A percentile compares a stretch with the other conserved stretches of the same genome.
Evolutionary conservation across 1,140 invertebrate species (phyloP).

Genomic region (Orius insidiosus): DNA sequence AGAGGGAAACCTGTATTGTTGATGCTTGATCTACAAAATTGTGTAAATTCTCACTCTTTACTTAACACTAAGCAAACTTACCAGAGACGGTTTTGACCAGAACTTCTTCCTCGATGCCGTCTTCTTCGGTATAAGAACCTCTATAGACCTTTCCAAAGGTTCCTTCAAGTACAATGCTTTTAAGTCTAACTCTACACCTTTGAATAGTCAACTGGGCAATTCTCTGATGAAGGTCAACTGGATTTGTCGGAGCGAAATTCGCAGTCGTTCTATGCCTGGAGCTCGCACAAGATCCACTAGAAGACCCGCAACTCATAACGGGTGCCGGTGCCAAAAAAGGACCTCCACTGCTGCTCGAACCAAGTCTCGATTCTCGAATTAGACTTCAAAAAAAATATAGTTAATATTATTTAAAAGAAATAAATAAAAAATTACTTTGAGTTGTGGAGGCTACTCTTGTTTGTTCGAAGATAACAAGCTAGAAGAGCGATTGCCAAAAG

Average conservation of each 20-base stretch:
- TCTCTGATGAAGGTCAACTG: constrained; percentile 20
- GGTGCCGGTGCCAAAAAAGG: constrained; percentile 19
- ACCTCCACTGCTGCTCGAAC: constrained; percentile 18
- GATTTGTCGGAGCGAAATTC: constrained; percentile 11
- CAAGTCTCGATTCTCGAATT: constrained; percentile 18
- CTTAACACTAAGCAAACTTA: too few species aligned
- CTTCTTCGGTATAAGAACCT: constrained; percentile 43
- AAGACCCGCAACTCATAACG: constrained; percentile 17
- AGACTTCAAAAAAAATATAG: background rate
- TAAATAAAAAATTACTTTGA: constrained; percentile 10
- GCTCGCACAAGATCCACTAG: constrained; percentile 16
- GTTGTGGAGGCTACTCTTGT: constrained; percentile 16
- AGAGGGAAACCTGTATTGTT: constrained; percentile 57
- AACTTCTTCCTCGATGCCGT: constrained; percentile 41
- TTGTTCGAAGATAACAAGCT: constrained; percentile 18
- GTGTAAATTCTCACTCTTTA: too few species aligned
- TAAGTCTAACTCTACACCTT: constrained; percentile 20
- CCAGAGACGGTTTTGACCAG: constrained; percentile 73
- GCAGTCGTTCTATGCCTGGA: constrained; percentile 11
- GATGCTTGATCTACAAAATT: constrained; percentile 59
- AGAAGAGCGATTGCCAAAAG: constrained; percentile 18
- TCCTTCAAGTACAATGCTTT: constrained; percentile 29
- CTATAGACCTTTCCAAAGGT: constrained; percentile 75
- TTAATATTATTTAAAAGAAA: background rate
- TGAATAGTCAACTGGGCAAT: constrained; percentile 21